These are phyloP conservation scores for Platysternon megacephalum DNA, from an alignment of 2,113 vertebrate species.

Conservation along the genomic window DNA sequence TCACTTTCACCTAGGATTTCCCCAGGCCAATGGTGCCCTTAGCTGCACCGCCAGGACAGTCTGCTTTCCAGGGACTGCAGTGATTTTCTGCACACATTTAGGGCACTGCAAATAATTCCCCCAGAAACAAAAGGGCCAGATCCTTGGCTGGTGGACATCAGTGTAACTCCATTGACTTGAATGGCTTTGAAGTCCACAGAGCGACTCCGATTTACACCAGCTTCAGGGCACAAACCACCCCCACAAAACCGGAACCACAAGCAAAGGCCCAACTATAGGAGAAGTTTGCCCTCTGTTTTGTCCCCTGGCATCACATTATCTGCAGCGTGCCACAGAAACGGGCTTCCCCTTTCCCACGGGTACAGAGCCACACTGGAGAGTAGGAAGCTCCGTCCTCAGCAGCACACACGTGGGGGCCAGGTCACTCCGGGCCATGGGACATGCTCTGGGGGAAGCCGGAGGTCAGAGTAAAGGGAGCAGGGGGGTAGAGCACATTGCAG, in stretches of 20 bases:
- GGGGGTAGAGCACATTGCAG: background rate
- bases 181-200: background rate
- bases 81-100: background rate
- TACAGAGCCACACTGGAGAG: rapidly evolving
- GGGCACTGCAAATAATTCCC: background rate
- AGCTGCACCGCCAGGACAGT: background rate
- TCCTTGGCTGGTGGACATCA: rapidly evolving
- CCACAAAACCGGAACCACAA: background rate
- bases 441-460: background rate
- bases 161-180: background rate
- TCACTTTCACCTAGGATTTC: background rate
- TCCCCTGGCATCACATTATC: background rate
- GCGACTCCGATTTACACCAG: rapidly evolving
- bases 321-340: background rate
- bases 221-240: background rate
- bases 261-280: rapidly evolving
- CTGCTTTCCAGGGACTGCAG: background rate
- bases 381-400: background rate
- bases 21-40: background rate
- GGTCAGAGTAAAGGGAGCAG: background rate
- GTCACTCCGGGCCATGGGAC: background rate
- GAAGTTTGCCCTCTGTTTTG: background rate
- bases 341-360: background rate
- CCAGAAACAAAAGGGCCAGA: background rate
- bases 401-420: background rate